Conservation (phyloP, 2,888 invertebrate species). For the Emmelina monodactyla region DNA sequence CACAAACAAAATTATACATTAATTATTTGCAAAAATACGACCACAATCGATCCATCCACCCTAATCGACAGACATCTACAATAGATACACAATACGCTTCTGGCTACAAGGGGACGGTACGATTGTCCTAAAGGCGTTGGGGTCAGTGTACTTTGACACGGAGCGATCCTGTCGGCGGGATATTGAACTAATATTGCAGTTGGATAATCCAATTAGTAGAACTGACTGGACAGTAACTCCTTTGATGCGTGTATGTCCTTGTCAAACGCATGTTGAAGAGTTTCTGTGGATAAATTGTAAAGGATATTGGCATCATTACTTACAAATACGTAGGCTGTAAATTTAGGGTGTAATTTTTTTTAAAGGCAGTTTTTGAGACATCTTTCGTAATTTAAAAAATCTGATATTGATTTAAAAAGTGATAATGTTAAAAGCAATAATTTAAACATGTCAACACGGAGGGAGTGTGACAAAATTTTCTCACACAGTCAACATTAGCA, state of each 20-base stretch:
- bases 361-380: no score
- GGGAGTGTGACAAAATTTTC: slow-evolving; percentile 23
- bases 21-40: no score
- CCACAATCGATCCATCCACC: slow-evolving; percentile 4
- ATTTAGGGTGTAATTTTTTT: no score
- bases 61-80: slow-evolving; percentile 15
- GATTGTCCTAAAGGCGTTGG: slow-evolving; percentile 35
- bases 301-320: no score
- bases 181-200: slow-evolving; percentile 49
- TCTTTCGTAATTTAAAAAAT: no score
- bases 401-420: no score
- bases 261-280: no score
- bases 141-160: slow-evolving; percentile 47
- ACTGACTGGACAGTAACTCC: slow-evolving; percentile 28
- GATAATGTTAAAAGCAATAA: no score
- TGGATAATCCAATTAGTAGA: slow-evolving; percentile 49
- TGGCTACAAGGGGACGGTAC: slow-evolving; percentile 19
- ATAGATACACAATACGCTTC: slow-evolving; percentile 22
- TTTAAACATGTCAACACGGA: no score
- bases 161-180: slow-evolving; percentile 24
- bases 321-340: no score
- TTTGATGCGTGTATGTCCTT: slow-evolving; percentile 30
- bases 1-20: no score
- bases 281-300: no score
- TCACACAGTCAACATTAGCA: slow-evolving; percentile 43